These are phyloP conservation scores for Cyphomyrus plagiostoma DNA, from an alignment of 2,113 vertebrate genomes.

Conservation along the genomic window DNA sequence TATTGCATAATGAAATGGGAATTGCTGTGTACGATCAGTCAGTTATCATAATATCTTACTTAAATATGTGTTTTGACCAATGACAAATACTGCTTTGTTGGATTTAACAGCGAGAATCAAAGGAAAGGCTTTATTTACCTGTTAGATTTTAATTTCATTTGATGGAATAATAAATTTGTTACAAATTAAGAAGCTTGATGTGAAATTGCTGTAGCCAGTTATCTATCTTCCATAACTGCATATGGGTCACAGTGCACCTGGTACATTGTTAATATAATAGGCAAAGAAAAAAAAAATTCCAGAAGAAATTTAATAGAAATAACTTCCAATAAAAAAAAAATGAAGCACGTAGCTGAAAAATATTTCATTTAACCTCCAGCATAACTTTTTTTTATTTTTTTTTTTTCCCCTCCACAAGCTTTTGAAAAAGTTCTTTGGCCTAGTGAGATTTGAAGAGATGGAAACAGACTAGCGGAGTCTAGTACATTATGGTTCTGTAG, in stretches of 20 bases:
- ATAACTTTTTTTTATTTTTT: too few species aligned
- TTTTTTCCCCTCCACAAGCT: not conserved
- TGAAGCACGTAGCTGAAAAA: not conserved
- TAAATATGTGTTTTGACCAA: not conserved
- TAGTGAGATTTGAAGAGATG: slow-evolving; percentile 2
- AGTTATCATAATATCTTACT: not conserved
- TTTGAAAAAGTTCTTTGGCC: slow-evolving; percentile 8
- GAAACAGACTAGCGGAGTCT: not conserved
- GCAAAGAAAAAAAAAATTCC: not conserved
- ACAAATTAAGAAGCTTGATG: not conserved
- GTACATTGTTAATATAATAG: not conserved
- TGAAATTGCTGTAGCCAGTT: not conserved
- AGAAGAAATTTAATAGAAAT: not conserved
- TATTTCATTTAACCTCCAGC: not conserved
- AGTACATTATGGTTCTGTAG: not conserved
- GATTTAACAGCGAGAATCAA: not conserved
- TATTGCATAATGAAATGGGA: not conserved
- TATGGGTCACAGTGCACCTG: not conserved
- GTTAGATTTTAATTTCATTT: not conserved
- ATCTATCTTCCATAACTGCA: not conserved
- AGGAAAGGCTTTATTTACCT: not conserved
- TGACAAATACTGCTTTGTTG: not conserved
- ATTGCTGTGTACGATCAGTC: not conserved
- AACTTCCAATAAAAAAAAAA: not conserved
- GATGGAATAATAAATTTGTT: not conserved